A percentile compares a stretch with the other conserved stretches of the same genome.
These are phyloP conservation scores for Lasius platythorax DNA, from an alignment of 2,888 invertebrate species.

Conservation along the genomic window DNA sequence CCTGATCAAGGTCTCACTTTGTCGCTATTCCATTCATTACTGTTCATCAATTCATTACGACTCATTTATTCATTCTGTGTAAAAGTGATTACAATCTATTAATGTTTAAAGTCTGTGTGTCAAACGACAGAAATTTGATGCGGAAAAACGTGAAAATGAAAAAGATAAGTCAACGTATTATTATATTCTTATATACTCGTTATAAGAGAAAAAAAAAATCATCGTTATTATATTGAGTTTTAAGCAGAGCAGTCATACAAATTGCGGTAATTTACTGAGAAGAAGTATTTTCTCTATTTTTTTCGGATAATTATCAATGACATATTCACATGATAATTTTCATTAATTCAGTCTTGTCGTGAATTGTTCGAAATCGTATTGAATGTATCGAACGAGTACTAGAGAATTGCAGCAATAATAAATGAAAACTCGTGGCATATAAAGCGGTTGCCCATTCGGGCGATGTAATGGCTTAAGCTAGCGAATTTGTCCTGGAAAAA, in stretches of 20 bases:
- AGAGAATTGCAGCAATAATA: not conserved
- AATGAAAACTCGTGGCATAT: not conserved
- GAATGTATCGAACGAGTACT: not conserved
- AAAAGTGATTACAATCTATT: not conserved
- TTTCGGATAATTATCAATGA: not conserved
- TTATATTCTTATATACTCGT: not conserved
- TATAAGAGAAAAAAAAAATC: not conserved
- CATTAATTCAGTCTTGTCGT: not conserved
- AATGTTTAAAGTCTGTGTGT: not conserved
- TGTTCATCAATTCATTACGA: slow-evolving; percentile 1
- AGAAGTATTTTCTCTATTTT: not conserved
- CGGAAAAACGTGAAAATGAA: not conserved
- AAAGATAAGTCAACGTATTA: not conserved
- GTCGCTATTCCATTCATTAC: slow-evolving; percentile 15
- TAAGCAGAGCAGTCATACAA: not conserved
- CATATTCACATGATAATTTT: not conserved
- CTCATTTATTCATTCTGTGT: not conserved
- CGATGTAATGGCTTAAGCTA: slow-evolving; percentile 31
- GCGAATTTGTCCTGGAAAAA: slow-evolving; percentile 31
- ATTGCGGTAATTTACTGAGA: not conserved
- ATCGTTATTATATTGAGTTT: not conserved
- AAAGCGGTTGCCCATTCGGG: not conserved
- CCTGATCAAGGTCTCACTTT: slow-evolving; percentile 7
- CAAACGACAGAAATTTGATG: not conserved
- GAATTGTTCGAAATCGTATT: not conserved